These are phyloP conservation scores for Drosophila barbarae DNA, from an alignment of 2,888 invertebrate genomes.

Conservation along the genomic window DNA sequence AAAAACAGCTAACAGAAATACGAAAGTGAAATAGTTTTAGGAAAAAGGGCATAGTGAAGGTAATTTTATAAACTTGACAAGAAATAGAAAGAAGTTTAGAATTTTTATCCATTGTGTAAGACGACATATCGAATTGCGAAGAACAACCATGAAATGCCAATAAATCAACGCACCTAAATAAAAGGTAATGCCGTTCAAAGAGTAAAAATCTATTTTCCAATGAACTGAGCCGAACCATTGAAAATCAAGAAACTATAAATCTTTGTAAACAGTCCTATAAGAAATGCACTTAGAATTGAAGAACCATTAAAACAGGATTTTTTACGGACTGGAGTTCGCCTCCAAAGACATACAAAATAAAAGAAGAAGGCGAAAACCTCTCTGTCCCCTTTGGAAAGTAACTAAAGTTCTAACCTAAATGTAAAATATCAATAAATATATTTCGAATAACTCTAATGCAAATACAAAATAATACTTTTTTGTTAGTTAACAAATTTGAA, in stretches of 20 bases:
- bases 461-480: neutral
- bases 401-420: no score
- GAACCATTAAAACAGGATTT: slow-evolving; percentile 51
- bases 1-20: neutral
- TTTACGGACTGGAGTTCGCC: neutral
- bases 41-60: neutral
- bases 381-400: no score
- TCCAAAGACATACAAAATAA: no score
- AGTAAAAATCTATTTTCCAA: slow-evolving; percentile 29
- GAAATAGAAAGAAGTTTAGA: no score
- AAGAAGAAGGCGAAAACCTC: neutral
- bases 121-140: slow-evolving; percentile 63
- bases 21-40: neutral
- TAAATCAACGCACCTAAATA: slow-evolving; percentile 67
- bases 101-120: slow-evolving; percentile 19
- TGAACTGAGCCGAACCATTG: slow-evolving; percentile 54
- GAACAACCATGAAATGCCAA: slow-evolving; percentile 56
- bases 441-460: neutral
- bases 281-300: slow-evolving; percentile 40
- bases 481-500: neutral
- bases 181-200: slow-evolving; percentile 55
- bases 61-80: neutral
- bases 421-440: neutral
- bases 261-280: slow-evolving; percentile 48
- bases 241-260: slow-evolving; percentile 66